phyloP scores from a whole-genome alignment of 92 coral and sea anemone genomes.

The Actinostola sp. region DNA sequence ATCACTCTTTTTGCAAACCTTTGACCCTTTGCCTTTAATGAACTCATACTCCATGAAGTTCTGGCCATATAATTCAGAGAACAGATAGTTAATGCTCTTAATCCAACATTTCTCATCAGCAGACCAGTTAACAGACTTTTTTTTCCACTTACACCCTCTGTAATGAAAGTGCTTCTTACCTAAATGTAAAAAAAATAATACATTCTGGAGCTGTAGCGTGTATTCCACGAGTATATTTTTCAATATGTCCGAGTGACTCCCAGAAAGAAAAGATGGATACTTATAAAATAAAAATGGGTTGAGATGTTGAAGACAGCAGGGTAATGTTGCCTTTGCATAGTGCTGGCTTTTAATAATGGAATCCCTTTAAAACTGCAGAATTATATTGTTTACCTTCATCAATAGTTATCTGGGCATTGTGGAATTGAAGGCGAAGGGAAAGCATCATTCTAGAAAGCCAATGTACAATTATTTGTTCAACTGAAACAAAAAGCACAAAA shows the following conservation, averaged over 20 bases:
- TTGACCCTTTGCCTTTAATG: slow-evolving; percentile 33
- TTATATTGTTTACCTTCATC: slow-evolving; percentile 2
- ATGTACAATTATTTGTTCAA: slow-evolving; percentile 38
- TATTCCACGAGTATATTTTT: no score
- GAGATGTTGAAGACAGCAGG: no score
- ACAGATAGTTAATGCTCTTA: slow-evolving; percentile 2
- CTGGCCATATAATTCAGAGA: slow-evolving; percentile 36
- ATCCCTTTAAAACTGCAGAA: no score
- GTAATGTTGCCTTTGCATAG: background rate
- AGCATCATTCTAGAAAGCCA: slow-evolving; percentile 40
- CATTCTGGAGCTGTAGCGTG: no score
- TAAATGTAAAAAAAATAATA: background rate
- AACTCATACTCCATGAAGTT: slow-evolving; percentile 18
- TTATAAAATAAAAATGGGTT: no score
- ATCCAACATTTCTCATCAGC: slow-evolving; percentile 41
- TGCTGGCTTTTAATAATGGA: no score
- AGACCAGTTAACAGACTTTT: slow-evolving; percentile 20
- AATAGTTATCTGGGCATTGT: slow-evolving; percentile 17
- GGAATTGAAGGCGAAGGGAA: slow-evolving; percentile 15
- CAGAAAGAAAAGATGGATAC: no score
- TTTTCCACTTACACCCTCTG: slow-evolving; percentile 55
- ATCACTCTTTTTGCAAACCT: slow-evolving; percentile 18
- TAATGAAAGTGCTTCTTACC: slow-evolving; percentile 29
- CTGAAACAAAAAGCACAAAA: background rate
- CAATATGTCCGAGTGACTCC: no score